phyloP scores from a whole-genome alignment of 2,113 vertebrate species.

The Azemiops feae region DNA sequence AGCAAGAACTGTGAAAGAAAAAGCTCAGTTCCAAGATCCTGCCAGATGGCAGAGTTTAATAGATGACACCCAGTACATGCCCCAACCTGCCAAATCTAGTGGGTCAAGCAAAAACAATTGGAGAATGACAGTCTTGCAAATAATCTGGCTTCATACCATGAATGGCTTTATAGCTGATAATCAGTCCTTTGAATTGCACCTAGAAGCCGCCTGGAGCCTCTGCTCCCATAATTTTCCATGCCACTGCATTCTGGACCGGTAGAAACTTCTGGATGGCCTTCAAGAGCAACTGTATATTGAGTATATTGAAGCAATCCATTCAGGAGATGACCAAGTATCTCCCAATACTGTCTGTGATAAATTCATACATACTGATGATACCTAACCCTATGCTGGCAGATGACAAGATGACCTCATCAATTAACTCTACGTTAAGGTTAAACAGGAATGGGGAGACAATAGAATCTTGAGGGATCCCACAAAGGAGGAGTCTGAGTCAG shows the following conservation, averaged over 20 bases:
- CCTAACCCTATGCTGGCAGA: background rate
- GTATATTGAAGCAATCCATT: background rate
- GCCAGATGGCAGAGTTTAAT: background rate
- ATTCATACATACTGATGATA: background rate
- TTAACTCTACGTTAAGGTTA: background rate
- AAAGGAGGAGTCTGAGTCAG: background rate
- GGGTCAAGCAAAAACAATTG: background rate
- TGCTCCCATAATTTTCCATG: background rate
- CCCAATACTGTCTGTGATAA: background rate
- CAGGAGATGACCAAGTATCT: background rate
- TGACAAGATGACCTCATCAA: background rate
- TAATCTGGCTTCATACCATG: background rate
- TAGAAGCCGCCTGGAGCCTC: background rate
- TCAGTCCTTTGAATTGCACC: background rate
- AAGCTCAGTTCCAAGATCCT: background rate
- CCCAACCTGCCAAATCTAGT: background rate
- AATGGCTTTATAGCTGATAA: background rate
- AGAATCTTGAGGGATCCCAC: background rate
- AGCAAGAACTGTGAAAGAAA: background rate
- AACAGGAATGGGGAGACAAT: background rate
- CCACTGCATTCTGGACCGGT: background rate
- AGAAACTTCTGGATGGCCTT: background rate
- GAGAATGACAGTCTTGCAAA: background rate
- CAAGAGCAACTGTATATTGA: background rate
- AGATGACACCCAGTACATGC: background rate